phyloP scores from a whole-genome alignment of 2,797 vertebrate genomes.

The Melanotaenia nigrans region DNA sequence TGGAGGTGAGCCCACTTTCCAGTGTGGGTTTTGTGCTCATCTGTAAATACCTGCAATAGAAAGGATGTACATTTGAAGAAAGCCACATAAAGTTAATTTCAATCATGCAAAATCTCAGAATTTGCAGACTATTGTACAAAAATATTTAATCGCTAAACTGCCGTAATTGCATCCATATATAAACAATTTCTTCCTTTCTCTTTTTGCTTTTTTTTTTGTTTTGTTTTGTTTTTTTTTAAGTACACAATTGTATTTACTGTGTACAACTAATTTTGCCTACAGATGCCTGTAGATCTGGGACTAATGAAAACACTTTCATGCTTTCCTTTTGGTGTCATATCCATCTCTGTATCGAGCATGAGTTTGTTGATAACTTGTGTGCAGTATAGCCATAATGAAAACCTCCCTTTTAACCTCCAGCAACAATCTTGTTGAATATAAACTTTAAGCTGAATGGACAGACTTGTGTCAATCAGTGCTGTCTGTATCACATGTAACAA shows the following conservation, averaged over 20 bases:
- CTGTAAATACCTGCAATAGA: conserved; percentile 27
- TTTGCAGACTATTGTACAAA: conserved; percentile 2
- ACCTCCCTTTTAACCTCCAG: conserved; percentile 8
- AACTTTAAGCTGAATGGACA: conserved; percentile 24
- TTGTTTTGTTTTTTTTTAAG: conserved; percentile 12
- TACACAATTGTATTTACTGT: conserved; percentile 49
- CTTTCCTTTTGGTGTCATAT: neutral
- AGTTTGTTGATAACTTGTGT: conserved; percentile 31
- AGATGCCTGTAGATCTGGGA: conserved; percentile 53
- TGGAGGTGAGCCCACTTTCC: conserved; percentile 33
- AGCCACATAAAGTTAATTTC: conserved; percentile 20
- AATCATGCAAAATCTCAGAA: neutral
- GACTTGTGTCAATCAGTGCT: conserved; percentile 34
- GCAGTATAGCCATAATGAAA: conserved; percentile 37
- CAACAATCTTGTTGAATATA: conserved; percentile 16
- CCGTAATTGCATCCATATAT: conserved; percentile 42
- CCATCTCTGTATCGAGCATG: conserved; percentile 21
- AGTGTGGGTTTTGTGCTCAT: conserved; percentile 26
- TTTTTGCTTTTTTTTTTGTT: neutral
- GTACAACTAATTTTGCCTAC: conserved; percentile 11
- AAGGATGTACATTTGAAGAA: conserved; percentile 19
- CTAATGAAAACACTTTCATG: conserved; percentile 14
- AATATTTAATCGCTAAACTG: conserved; percentile 34
- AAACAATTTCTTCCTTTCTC: neutral
- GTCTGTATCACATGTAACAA: conserved; percentile 39